Conservation (phyloP, 2,888 invertebrate species). For the Conomelus anceps region DNA sequence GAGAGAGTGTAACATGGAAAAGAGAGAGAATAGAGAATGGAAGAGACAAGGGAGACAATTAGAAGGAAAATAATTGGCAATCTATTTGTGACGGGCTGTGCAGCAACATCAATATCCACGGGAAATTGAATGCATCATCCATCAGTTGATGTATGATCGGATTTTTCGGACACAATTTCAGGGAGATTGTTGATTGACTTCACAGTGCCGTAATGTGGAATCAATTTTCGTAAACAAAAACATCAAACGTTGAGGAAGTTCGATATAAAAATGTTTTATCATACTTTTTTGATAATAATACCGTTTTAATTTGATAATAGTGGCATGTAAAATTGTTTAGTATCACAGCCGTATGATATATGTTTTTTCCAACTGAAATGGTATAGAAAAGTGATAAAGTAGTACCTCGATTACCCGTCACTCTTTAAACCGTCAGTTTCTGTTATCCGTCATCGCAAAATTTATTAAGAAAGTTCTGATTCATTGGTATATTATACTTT, state of each 20-base stretch:
- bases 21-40: not conserved
- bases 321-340: too few relatives aligned
- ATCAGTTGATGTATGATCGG: not conserved
- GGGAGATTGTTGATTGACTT: not conserved
- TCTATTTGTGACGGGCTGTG: not conserved
- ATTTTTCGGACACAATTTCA: not conserved
- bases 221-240: not conserved
- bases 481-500: too few relatives aligned
- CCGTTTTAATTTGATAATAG: too few relatives aligned
- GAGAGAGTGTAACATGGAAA: not conserved
- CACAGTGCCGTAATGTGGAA: not conserved
- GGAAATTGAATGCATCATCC: not conserved
- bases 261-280: not conserved
- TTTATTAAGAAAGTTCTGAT: too few relatives aligned
- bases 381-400: too few relatives aligned
- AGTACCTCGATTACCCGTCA: too few relatives aligned
- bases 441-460: too few relatives aligned
- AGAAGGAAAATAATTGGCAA: not conserved
- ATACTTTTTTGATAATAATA: not conserved
- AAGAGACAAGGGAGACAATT: not conserved
- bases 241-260: not conserved
- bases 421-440: too few relatives aligned
- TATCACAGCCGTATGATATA: too few relatives aligned
- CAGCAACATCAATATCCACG: too few relatives aligned
- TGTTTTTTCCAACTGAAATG: too few relatives aligned